A percentile compares a stretch with the other conserved stretches of the same genome.
Evolutionary conservation across 2,888 invertebrate genomes (phyloP).

Genomic region (Apamea epomidion): DNA sequence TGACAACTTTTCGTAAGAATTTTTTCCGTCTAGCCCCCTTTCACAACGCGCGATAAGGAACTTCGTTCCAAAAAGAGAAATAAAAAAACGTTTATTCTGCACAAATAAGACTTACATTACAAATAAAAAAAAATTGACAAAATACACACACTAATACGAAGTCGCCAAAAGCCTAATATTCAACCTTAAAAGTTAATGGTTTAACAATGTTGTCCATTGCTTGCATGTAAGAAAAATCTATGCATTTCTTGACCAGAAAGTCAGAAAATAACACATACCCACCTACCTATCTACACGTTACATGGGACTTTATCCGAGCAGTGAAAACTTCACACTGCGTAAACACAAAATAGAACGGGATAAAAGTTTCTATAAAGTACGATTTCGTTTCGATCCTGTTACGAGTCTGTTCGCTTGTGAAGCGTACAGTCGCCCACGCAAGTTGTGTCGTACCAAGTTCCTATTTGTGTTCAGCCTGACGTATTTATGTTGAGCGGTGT

Average conservation of each 20-base stretch:
- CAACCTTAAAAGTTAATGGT: too few species aligned
- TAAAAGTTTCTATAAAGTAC: conserved; percentile 67
- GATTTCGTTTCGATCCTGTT: conserved; percentile 57
- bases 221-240: background rate
- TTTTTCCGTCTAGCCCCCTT: too few species aligned
- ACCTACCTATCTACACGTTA: conserved; percentile 14
- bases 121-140: too few species aligned
- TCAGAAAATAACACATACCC: background rate
- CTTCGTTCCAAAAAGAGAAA: too few species aligned
- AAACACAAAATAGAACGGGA: conserved; percentile 62
- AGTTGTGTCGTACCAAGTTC: conserved; percentile 49
- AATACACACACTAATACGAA: too few species aligned
- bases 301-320: conserved; percentile 23
- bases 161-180: too few species aligned
- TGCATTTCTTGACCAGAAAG: background rate
- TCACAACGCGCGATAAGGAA: too few species aligned
- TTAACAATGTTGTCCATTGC: too few species aligned
- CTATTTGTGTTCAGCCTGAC: conserved; percentile 44
- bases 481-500: conserved; percentile 38
- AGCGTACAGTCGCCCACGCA: conserved; percentile 41
- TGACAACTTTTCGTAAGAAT: too few species aligned
- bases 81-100: too few species aligned
- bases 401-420: conserved; percentile 26
- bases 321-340: conserved; percentile 48
- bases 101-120: too few species aligned